Conservation (phyloP, 2,888 invertebrate genomes). For the Tenthredo livida region DNA sequence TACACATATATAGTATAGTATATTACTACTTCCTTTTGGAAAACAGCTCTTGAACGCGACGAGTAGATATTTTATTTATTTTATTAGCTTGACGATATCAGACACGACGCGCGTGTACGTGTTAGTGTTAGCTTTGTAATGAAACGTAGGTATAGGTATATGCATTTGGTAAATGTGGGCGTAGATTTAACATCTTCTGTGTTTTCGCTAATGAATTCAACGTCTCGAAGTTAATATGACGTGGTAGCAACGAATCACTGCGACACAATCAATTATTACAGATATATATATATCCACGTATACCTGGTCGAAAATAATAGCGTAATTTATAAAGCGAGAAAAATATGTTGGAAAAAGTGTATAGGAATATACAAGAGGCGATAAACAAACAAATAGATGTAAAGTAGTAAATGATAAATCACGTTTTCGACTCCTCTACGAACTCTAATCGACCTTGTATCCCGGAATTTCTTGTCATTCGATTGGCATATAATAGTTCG, state of each 20-base stretch:
- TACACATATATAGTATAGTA: too few species aligned
- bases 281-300: too few species aligned
- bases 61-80: neutral
- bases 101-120: neutral
- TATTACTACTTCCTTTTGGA: neutral
- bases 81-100: neutral
- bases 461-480: conserved; percentile 38
- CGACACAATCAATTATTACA: neutral
- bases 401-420: conserved; percentile 18
- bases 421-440: conserved; percentile 1
- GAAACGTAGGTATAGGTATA: neutral
- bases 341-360: neutral
- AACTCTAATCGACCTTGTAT: conserved; percentile 1
- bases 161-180: neutral
- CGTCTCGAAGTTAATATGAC: conserved; percentile 9
- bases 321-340: neutral
- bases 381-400: neutral
- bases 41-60: neutral
- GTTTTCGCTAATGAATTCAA: neutral
- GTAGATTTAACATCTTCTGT: conserved; percentile 13
- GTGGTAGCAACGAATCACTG: neutral
- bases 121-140: neutral
- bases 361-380: neutral
- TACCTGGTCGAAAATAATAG: neutral
- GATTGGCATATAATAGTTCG: conserved; percentile 15